Evolutionary conservation across 2,888 invertebrate species (phyloP).

Genomic region (Catocala fraxini): DNA sequence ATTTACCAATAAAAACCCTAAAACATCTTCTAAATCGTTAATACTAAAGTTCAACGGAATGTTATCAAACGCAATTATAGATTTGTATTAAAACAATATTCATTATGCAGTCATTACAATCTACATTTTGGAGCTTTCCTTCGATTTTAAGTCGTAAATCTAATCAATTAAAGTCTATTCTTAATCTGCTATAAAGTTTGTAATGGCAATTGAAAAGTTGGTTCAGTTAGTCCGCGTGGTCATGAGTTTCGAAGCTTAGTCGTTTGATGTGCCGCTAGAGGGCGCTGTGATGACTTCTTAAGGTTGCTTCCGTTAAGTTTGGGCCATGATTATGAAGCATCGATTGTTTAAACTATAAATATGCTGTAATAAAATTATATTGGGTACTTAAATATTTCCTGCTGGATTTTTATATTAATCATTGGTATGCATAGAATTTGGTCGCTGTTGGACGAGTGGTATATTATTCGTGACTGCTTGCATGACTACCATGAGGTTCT

Average conservation of each 20-base stretch:
- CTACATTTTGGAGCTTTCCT: too few species aligned
- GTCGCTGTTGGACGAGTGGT: too few species aligned
- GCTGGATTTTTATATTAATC: background rate
- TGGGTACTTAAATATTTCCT: conserved; percentile 19
- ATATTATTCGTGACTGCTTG: background rate
- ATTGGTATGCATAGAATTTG: background rate
- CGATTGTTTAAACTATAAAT: conserved; percentile 35
- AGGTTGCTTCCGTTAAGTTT: conserved; percentile 39
- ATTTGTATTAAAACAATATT: too few species aligned
- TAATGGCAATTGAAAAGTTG: background rate
- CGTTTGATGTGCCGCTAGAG: conserved; percentile 41
- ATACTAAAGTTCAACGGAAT: too few species aligned
- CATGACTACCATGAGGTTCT: background rate
- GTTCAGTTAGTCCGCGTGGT: background rate
- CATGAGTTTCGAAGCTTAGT: conserved; percentile 28
- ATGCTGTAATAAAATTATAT: conserved; percentile 21
- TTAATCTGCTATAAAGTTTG: background rate
- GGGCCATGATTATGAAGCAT: conserved; percentile 17
- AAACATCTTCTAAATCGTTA: too few species aligned
- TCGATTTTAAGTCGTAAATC: background rate
- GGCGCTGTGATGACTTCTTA: conserved; percentile 33
- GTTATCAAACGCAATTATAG: too few species aligned
- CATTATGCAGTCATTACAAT: too few species aligned
- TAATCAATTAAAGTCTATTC: background rate
- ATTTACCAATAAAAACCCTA: too few species aligned